phyloP scores from a whole-genome alignment of 1,140 invertebrate species.

The Diuraphis noxia region DNA sequence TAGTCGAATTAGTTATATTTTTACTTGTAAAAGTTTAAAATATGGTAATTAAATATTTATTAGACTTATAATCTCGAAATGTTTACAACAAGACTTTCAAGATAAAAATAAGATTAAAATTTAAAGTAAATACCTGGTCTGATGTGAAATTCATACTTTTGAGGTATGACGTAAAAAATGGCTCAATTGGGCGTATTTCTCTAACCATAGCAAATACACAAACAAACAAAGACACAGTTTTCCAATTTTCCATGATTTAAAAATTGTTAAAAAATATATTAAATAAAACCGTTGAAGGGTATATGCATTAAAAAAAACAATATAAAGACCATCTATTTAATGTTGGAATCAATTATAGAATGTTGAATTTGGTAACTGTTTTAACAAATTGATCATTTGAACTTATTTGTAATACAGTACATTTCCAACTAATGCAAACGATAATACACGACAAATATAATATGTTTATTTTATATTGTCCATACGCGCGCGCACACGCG shows the following conservation, averaged over 20 bases:
- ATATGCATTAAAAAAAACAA: background rate
- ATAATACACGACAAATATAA: background rate
- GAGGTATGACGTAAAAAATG: constrained; percentile 53
- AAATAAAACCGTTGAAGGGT: background rate
- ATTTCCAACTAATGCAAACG: constrained; percentile 22
- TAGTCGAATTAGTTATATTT: background rate
- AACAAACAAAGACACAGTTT: constrained; percentile 47
- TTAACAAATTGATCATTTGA: background rate
- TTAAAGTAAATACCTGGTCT: constrained; percentile 29
- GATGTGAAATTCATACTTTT: constrained; percentile 42
- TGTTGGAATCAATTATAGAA: background rate
- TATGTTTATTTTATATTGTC: background rate
- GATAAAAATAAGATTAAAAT: background rate
- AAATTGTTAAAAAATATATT: background rate
- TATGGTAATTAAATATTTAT: background rate
- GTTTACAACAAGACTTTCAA: background rate
- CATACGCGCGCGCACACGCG: background rate
- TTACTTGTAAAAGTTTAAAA: background rate
- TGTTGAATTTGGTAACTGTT: background rate
- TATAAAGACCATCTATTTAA: background rate
- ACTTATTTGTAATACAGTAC: background rate
- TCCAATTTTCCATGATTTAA: constrained; percentile 27
- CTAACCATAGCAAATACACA: constrained; percentile 51
- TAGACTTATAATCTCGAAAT: background rate
- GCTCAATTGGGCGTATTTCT: constrained; percentile 54